Evolutionary conservation across 2,888 invertebrate species (phyloP).

Genomic region (Eurois occulta): DNA sequence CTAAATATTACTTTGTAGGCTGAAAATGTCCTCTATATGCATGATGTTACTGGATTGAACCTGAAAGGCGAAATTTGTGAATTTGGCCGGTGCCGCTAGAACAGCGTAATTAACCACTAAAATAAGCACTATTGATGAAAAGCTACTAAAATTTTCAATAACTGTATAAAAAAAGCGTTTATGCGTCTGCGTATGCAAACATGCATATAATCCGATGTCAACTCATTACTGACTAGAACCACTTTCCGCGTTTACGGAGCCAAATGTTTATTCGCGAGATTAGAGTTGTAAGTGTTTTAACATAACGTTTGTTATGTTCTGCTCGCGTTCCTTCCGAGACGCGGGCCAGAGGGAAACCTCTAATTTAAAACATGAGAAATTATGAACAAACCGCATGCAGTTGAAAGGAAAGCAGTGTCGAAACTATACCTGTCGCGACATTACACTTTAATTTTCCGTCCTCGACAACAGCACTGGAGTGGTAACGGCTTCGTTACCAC

Average conservation of each 20-base stretch:
- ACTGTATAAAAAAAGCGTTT: not conserved
- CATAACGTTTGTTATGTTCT: conserved; percentile 8
- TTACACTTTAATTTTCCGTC: conserved; percentile 23
- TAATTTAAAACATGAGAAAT: conserved; percentile 26
- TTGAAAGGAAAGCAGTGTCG: conserved; percentile 20
- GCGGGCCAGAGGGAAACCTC: not conserved
- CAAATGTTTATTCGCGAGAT: conserved; percentile 19
- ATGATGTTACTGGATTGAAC: too few species aligned
- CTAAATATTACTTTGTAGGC: too few species aligned
- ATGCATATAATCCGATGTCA: not conserved
- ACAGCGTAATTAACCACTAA: not conserved
- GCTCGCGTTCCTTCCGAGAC: not conserved
- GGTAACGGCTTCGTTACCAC: too few species aligned
- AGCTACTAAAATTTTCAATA: not conserved
- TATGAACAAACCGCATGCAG: conserved; percentile 26
- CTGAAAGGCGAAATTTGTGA: too few species aligned
- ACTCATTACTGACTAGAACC: conserved; percentile 25
- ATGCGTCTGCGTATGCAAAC: too few species aligned
- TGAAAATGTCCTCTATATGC: too few species aligned
- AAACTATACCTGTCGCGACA: conserved; percentile 23
- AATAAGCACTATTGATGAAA: not conserved
- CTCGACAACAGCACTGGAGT: conserved; percentile 10
- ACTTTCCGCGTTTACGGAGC: conserved; percentile 6
- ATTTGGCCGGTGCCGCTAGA: not conserved
- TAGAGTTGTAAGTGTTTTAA: conserved; percentile 24